Base-by-base conservation (phyloP, 2,888 invertebrate species). In the Reticulitermes lucifugus region DNA sequence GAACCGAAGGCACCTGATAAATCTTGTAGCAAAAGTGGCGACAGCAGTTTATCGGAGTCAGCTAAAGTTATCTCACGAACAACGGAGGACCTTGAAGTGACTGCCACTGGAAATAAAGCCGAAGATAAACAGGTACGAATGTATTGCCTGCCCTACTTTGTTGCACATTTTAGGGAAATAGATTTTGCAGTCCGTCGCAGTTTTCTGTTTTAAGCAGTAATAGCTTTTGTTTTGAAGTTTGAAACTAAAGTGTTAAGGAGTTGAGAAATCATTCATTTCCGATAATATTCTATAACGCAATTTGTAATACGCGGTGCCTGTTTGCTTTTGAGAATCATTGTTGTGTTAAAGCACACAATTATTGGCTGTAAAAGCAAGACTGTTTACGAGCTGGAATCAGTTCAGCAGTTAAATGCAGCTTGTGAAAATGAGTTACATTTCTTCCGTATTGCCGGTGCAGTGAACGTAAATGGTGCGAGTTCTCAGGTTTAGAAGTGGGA, bases 1-100 rank as follows among this genome's bases (percentile, higher is more conserved):
- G 94, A 95, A 93, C 94, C 95, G 88, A 95, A 95, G 92, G 94
- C 95, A 90, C 95, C 95, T 89, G 95, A 95, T 92, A 95, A 95
- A 94, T 89, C 87, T 87, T 90, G 93, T 88, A 93, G 93, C 89
- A 90, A 92, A 86, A 84, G 83, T 81, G 85, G 83, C 85, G 87
- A 87, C 75, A 83, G 29, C 79, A 84, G 71, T 81, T 71, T 84
- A 35, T 83, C 80, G 25, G 87, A 86, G 43, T 59, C 84, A 60
- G 75, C 85, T 14, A 87, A 85, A 82, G 86, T 86, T 70, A 86
- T 81, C 82, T 80, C 85, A 79, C 84, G 83, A 73, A 65, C 83
- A 35, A 77, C 85, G 80, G 85, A 85, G 22, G 86, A 87, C 41
- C 18, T 73, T 82, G 87, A 87, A 70, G 83, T 80, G 51, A 87